These are phyloP conservation scores for Bugula neritina DNA, from an alignment of 2,888 invertebrate genomes.

Conservation along the genomic window DNA sequence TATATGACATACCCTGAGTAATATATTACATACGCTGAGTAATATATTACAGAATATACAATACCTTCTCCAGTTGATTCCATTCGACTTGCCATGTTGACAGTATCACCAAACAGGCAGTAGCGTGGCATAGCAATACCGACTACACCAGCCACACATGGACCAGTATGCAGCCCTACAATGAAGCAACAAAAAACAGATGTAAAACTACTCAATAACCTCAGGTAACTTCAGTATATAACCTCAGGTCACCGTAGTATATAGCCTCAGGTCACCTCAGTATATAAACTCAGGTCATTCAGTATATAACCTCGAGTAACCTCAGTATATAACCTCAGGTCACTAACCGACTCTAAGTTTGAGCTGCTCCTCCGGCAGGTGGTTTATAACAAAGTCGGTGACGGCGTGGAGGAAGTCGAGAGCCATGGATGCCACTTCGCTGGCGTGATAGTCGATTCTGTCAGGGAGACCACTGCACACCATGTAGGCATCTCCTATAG, in stretches of 20 bases:
- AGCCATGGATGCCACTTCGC: constrained; percentile 39
- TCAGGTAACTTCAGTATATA: too few relatives aligned
- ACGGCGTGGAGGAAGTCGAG: constrained; percentile 37
- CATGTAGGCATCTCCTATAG: constrained; percentile 43
- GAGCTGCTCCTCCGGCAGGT: constrained; percentile 35
- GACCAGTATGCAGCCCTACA: constrained; percentile 25
- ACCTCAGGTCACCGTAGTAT: too few relatives aligned
- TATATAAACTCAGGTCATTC: too few relatives aligned
- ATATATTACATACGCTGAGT: too few relatives aligned
- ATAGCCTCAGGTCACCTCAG: too few relatives aligned
- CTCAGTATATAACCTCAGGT: too few relatives aligned
- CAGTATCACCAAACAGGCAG: constrained; percentile 27
- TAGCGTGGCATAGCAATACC: constrained; percentile 26
- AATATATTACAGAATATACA: too few relatives aligned
- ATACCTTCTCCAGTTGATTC: constrained; percentile 27
- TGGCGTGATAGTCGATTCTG: constrained; percentile 37
- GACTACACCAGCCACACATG: constrained; percentile 27
- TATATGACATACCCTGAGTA: too few relatives aligned
- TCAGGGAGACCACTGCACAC: constrained; percentile 39
- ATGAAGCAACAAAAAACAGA: too few relatives aligned
- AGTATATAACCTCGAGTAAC: too few relatives aligned
- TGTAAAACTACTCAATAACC: too few relatives aligned
- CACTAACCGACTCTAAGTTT: constrained; percentile 36
- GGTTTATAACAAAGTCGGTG: constrained; percentile 36
- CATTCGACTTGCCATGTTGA: constrained; percentile 26